Evolutionary conservation across 2,888 invertebrate species (phyloP).

Genomic region (Amorpha juglandis): DNA sequence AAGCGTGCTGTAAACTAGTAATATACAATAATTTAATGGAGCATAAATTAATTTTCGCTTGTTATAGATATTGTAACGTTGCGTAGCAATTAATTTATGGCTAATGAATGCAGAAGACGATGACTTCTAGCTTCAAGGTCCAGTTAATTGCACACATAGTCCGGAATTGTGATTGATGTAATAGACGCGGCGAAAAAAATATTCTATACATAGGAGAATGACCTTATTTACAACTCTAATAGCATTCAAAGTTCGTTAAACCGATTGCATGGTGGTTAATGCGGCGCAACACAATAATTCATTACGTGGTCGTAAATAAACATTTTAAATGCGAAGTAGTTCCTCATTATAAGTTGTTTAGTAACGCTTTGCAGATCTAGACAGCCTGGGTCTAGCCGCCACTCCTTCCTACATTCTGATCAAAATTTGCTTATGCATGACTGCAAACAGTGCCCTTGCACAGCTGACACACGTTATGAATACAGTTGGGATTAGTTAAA

Average conservation of each 20-base stretch:
- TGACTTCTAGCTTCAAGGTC: slow-evolving; percentile 53
- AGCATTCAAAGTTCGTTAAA: slow-evolving; percentile 17
- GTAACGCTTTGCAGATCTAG: slow-evolving; percentile 2
- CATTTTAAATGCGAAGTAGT: neutral
- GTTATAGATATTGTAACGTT: slow-evolving; percentile 45
- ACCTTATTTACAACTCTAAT: slow-evolving; percentile 15
- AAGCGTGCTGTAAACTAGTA: slow-evolving; percentile 44
- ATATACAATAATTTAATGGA: slow-evolving; percentile 56
- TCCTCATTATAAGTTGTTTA: neutral
- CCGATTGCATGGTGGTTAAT: slow-evolving; percentile 6
- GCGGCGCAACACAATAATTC: slow-evolving; percentile 6
- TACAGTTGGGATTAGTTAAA: neutral
- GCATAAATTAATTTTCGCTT: slow-evolving; percentile 69
- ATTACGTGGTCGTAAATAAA: neutral
- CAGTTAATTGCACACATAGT: slow-evolving; percentile 25
- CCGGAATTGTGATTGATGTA: slow-evolving; percentile 25
- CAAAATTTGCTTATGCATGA: slow-evolving; percentile 22
- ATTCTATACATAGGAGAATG: slow-evolving; percentile 15
- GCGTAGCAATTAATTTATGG: slow-evolving; percentile 67
- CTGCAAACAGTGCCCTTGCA: slow-evolving; percentile 19
- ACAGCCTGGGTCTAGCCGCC: slow-evolving; percentile 4
- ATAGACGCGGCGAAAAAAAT: slow-evolving; percentile 21
- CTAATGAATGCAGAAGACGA: slow-evolving; percentile 63
- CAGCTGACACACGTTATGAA: neutral
- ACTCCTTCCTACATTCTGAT: slow-evolving; percentile 19